Percentiles rank a stretch among this genome's conserved stretches.
phyloP scores from a whole-genome alignment of 2,888 invertebrate species.

The Lamproptera curius region DNA sequence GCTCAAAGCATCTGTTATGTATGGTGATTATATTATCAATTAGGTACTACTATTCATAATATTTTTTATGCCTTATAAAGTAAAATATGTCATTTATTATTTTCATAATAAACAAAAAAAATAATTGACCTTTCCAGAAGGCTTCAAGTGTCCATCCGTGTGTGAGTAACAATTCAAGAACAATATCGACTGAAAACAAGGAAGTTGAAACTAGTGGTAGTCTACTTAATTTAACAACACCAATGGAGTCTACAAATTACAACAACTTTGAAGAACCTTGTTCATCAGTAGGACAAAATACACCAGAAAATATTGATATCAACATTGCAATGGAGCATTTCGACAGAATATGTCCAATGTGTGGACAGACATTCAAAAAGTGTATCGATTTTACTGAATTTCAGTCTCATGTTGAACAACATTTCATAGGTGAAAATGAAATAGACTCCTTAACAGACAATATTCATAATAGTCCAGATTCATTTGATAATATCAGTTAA shows the following conservation, averaged over 20 bases:
- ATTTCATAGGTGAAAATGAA: slow-evolving; percentile 81
- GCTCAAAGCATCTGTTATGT: too few relatives aligned
- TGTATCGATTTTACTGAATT: slow-evolving; percentile 80
- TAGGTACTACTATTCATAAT: too few relatives aligned
- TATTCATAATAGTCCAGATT: slow-evolving; percentile 69
- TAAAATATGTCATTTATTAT: too few relatives aligned
- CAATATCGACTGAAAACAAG: slow-evolving; percentile 56
- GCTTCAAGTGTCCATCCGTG: slow-evolving; percentile 64
- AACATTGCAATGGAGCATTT: slow-evolving; percentile 38
- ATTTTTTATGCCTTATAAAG: too few relatives aligned
- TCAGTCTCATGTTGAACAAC: slow-evolving; percentile 86
- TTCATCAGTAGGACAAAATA: slow-evolving; percentile 48
- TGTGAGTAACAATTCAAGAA: slow-evolving; percentile 46
- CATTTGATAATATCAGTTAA: slow-evolving; percentile 56
- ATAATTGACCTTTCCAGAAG: slow-evolving; percentile 46
- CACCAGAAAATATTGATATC: slow-evolving; percentile 36
- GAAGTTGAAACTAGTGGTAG: slow-evolving; percentile 72
- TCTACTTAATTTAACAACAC: slow-evolving; percentile 67
- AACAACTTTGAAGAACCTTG: slow-evolving; percentile 55
- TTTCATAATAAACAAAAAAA: too few relatives aligned
- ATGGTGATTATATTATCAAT: too few relatives aligned
- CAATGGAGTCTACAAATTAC: slow-evolving; percentile 59
- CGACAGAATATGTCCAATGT: slow-evolving; percentile 86
- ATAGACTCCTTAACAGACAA: slow-evolving; percentile 72
- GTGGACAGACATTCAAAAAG: slow-evolving; percentile 80